phyloP scores from a whole-genome alignment of 2,113 vertebrate genomes.

The Egretta garzetta region DNA sequence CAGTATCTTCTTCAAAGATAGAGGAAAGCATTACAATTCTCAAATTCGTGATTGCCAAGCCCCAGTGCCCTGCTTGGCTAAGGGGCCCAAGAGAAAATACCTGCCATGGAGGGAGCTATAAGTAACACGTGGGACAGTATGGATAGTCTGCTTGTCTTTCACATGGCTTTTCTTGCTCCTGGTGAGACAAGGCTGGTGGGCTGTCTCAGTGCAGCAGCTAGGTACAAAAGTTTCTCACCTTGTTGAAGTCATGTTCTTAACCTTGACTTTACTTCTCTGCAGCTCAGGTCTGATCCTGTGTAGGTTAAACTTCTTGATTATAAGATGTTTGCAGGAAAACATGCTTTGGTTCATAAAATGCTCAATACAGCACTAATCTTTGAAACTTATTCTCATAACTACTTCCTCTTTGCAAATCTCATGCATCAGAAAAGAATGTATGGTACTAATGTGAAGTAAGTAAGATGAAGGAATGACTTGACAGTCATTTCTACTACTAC shows the following conservation, averaged over 20 bases:
- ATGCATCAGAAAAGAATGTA: background rate
- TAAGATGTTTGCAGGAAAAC: background rate
- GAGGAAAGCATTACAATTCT: background rate
- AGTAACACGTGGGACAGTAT: background rate
- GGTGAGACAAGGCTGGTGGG: background rate
- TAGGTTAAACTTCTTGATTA: background rate
- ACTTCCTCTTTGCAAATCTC: background rate
- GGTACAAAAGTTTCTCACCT: background rate
- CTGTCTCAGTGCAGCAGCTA: background rate
- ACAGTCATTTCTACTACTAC: background rate
- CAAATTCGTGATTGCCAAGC: background rate
- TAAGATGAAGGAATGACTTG: background rate
- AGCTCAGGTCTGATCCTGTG: background rate
- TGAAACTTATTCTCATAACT: background rate
- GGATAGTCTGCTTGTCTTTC: background rate
- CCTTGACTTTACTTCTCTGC: background rate
- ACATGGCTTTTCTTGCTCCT: background rate
- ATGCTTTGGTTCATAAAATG: background rate
- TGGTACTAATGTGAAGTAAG: background rate
- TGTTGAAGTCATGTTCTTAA: background rate
- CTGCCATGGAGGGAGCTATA: background rate
- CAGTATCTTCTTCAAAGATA: background rate
- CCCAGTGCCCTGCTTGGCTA: background rate
- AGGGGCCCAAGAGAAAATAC: background rate
- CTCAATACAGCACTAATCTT: background rate